Percentiles rank a stretch among this genome's conserved stretches.
These are phyloP conservation scores for Micropoecilia bifurca DNA, from an alignment of 2,797 vertebrate genomes.

Conservation along the genomic window DNA sequence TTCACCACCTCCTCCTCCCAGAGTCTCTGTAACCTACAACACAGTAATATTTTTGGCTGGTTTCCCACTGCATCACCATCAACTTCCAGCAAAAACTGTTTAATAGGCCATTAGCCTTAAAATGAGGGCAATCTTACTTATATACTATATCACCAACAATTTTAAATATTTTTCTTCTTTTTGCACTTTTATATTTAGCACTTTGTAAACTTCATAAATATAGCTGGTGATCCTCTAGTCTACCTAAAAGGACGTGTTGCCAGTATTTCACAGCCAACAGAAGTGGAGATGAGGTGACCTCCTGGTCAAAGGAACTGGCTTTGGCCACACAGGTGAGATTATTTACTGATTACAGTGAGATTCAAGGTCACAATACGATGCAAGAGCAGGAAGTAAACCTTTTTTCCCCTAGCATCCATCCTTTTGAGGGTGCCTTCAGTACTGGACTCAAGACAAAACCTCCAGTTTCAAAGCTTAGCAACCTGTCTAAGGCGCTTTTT, in stretches of 20 bases:
- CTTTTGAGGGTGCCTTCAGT: neutral
- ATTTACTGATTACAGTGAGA: neutral
- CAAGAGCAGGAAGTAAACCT: neutral
- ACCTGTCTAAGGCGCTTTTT: neutral
- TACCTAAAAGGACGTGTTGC: neutral
- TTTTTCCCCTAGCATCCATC: neutral
- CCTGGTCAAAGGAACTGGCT: neutral
- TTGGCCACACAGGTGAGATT: neutral
- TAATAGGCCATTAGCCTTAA: neutral
- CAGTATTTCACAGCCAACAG: neutral
- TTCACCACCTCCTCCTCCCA: constrained; percentile 81
- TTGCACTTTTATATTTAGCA: neutral
- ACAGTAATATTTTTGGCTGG: constrained; percentile 1
- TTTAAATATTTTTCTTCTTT: neutral
- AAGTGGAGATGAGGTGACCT: neutral
- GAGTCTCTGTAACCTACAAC: constrained; percentile 74
- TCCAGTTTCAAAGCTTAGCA: neutral
- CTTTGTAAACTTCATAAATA: neutral
- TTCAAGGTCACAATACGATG: neutral
- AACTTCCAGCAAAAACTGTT: neutral
- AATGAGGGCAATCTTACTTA: neutral
- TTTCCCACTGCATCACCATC: neutral
- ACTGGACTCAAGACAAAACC: neutral
- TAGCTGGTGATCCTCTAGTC: neutral
- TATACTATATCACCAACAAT: neutral